Conservation (phyloP, 2,888 invertebrate species). For the Elysia crispata region DNA sequence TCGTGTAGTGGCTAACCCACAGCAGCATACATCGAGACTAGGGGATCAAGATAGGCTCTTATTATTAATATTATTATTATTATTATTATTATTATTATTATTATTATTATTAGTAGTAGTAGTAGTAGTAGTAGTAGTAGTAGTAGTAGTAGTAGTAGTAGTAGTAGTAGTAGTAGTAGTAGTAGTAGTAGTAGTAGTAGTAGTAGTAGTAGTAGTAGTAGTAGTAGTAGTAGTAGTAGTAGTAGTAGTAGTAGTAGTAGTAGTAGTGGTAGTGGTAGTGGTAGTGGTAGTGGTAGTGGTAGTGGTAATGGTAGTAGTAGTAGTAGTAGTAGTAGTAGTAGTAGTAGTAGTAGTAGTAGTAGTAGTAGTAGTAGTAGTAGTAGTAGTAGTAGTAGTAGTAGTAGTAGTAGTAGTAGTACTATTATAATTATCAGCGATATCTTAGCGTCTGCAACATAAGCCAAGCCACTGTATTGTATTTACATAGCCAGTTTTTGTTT, state of each 20-base stretch:
- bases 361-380: slow-evolving; percentile 17
- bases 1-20: too few relatives aligned
- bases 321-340: slow-evolving; percentile 23
- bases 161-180: slow-evolving; percentile 27
- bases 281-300: neutral
- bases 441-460: too few relatives aligned
- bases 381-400: slow-evolving; percentile 11
- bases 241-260: slow-evolving; percentile 31
- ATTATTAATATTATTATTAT: too few relatives aligned
- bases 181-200: slow-evolving; percentile 17
- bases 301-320: too few relatives aligned
- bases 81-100: neutral
- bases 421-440: neutral
- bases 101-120: too few relatives aligned
- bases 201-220: slow-evolving; percentile 9
- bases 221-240: too few relatives aligned
- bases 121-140: too few relatives aligned
- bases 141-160: slow-evolving; percentile 23
- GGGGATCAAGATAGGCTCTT: too few relatives aligned
- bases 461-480: too few relatives aligned
- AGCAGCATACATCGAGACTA: too few relatives aligned
- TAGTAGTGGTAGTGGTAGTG: slow-evolving; percentile 1
- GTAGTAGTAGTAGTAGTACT: slow-evolving; percentile 31
- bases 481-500: too few relatives aligned
- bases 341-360: slow-evolving; percentile 27